Percentiles rank a stretch among this genome's conserved stretches.
These are phyloP conservation scores for Piaya cayana DNA, from an alignment of 2,113 vertebrate genomes.

Conservation along the genomic window DNA sequence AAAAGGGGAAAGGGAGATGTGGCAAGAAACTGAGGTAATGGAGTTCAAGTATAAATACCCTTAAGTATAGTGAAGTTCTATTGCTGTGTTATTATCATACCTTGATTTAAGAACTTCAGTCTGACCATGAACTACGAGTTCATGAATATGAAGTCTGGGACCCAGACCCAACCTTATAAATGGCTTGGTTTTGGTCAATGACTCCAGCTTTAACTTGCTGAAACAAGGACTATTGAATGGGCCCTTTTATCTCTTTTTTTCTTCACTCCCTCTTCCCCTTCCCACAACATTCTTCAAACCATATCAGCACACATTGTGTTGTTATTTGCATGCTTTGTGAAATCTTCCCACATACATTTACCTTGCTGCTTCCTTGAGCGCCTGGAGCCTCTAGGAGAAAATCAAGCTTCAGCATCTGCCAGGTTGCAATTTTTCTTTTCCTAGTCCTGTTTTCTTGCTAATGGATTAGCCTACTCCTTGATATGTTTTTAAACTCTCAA, in stretches of 20 bases:
- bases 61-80: background rate
- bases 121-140: background rate
- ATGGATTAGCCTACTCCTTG: background rate
- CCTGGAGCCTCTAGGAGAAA: background rate
- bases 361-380: background rate
- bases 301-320: background rate
- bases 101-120: background rate
- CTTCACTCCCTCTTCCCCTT: background rate
- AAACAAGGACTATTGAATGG: background rate
- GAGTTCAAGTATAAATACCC: background rate
- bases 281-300: background rate
- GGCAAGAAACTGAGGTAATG: background rate
- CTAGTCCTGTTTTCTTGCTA: background rate
- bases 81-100: background rate
- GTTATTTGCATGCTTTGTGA: background rate
- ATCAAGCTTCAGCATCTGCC: background rate
- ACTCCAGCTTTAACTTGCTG: background rate
- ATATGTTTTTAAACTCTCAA: constrained; percentile 35
- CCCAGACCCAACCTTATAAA: background rate
- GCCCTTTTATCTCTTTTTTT: background rate
- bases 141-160: background rate
- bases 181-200: background rate
- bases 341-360: background rate
- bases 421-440: background rate
- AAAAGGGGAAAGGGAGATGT: background rate